Evolutionary conservation across 2,113 vertebrate species (phyloP), one percentile per base, ranked within the genome.

Genomic region (Pleuronectes platessa): DNA sequence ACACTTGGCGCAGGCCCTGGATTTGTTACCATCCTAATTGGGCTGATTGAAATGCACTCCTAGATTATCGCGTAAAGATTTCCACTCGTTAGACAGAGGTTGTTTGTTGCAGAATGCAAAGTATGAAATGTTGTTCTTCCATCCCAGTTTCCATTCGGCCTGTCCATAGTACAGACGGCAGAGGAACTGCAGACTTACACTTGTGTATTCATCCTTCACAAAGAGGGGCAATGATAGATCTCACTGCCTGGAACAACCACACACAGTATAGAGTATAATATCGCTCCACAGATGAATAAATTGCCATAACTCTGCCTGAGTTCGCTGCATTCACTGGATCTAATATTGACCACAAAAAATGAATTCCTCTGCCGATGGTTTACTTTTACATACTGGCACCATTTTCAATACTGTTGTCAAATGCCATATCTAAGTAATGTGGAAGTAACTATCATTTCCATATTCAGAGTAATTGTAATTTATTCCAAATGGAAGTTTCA

Each of bases 1-100:
- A 88, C 55, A 77, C 67, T 88, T 89, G 79, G 83, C 75, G 2
- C 56, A 79, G 68, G 61, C 79, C 73, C 45, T 76, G 72, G 70
- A 85, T 86, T 84, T 83, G 68, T 80, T 79, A 59, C 71, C 60
- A 65, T 88, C 74, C 58, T 89, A 88, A 90, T 90, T 70, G 82
- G 66, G 54, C 59, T 86, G 79, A 89, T 78, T 88, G 55, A 88
- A 87, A 82, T 73, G 60, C 73, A 67, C 56, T 66, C 77, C 82
- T 62, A 66, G 75, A 89, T 86, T 84, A 85, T 84, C 79, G 86
- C 63, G 62, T 70, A 78, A 88, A 71, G 73, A 53, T 88, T 88
- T 89, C 82, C 83, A 82, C 66, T 91, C 81, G 60, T 87, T 86
- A 75, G 47, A 82, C 65, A 53, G 76, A 68, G 65, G 49, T 68